Evolutionary conservation across 92 coral and sea anemone genomes (phyloP), one percentile per base, ranked within the genome.

Genomic region (Porites divaricata): DNA sequence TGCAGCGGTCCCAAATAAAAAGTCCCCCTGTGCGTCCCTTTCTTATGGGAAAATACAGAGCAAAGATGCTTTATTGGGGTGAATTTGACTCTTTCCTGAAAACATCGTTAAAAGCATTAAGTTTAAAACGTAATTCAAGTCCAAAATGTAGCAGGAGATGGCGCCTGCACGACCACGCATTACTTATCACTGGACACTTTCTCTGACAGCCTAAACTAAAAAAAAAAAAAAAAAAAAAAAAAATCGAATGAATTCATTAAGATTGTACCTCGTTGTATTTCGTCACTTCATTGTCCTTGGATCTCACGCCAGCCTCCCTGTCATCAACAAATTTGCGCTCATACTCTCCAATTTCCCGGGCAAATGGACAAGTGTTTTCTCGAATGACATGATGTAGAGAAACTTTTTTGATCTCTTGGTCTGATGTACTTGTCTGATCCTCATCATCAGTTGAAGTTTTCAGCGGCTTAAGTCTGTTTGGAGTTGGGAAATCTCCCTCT

Each of bases 351-450:
- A 94, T 81, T 1, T 35, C 67, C 35, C 65, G 12, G 17, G 95
- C 93, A 61, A 74, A 86, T 2, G 96, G 96, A 26, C 75, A 89
- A 59, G 73, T 53, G 9, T 67, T 53, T 16, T 81, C 68, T 48
- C 98, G 90, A 41, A 96, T 96, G 70, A 96, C 86, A 76, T 90
- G 98, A 68, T 96, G 98, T 21, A 96, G 74, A 11, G 96, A 87
- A 4, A 96, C 92, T 10, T 65, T 87, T 74, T 83, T 86, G 3
- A 94, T 81, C n/a, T 81, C 81, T 15, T 90, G 83, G 21, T 85
- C 90, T 9, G 78, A 57, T 65, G 73, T 81, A 17, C 82, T 10
- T 53, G 58, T 7, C 58, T 7, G 77, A 65, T 81, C 89, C 5
- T 89, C 95, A 13, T 88, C 85, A 51, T 85, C 85, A 9, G 45